phyloP scores from a whole-genome alignment of 2,797 vertebrate genomes.

The Danio jaintianensis region DNA sequence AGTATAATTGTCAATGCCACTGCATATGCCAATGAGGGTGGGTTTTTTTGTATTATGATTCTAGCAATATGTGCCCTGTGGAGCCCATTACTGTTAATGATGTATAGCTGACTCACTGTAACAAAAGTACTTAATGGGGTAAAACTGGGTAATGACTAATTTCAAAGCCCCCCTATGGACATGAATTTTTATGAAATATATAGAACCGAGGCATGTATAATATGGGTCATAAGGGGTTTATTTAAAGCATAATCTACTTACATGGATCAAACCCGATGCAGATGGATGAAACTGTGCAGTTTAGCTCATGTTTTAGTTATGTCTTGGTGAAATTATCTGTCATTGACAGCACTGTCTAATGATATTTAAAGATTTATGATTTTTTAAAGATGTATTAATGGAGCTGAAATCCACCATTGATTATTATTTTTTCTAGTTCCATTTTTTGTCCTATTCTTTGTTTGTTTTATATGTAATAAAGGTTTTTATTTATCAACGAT shows the following conservation, averaged over 20 bases:
- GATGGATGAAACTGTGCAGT: not conserved
- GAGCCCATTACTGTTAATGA: slow-evolving; percentile 63
- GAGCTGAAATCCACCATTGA: not conserved
- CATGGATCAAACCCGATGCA: slow-evolving; percentile 15
- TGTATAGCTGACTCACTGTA: slow-evolving; percentile 46
- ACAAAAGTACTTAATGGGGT: slow-evolving; percentile 46
- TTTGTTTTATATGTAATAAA: too few species aligned
- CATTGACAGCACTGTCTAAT: not conserved
- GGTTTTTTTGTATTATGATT: slow-evolving; percentile 39
- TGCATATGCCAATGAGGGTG: slow-evolving; percentile 1
- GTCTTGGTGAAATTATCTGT: not conserved
- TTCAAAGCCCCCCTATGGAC: slow-evolving; percentile 29
- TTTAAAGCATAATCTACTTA: slow-evolving; percentile 27
- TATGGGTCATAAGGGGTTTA: slow-evolving; percentile 24
- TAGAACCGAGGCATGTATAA: slow-evolving; percentile 26
- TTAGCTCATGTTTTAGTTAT: not conserved
- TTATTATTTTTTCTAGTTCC: too few species aligned
- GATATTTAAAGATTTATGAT: not conserved
- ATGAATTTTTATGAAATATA: slow-evolving; percentile 43
- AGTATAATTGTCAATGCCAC: slow-evolving; percentile 14
- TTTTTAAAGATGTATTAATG: not conserved
- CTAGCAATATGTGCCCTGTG: slow-evolving; percentile 39
- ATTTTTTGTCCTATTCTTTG: too few species aligned
- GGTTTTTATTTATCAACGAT: too few species aligned
- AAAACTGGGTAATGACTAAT: slow-evolving; percentile 52